These are phyloP conservation scores for Myopa testacea DNA, from an alignment of 2,888 invertebrate genomes.

Conservation along the genomic window DNA sequence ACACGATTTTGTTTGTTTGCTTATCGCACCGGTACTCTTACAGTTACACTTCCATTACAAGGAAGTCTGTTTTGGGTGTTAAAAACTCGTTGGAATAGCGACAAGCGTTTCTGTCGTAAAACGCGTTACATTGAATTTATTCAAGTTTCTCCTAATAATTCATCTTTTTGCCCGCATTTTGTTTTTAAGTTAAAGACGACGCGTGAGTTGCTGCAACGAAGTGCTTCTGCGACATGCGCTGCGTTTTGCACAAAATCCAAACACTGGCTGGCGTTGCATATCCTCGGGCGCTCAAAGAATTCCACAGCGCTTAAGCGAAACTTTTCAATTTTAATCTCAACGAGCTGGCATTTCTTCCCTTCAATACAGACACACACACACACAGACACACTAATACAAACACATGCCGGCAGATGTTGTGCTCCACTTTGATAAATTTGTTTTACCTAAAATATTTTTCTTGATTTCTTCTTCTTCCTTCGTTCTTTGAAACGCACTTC, in stretches of 20 bases:
- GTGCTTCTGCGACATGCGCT: no score
- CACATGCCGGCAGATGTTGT: background rate
- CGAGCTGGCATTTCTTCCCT: background rate
- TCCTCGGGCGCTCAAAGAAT: background rate
- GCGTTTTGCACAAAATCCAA: background rate
- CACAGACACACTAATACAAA: background rate
- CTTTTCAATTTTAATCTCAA: slow-evolving; percentile 11
- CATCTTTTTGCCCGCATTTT: background rate
- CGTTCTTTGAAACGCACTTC: background rate
- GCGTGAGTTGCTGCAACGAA: no score
- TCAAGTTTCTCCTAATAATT: background rate
- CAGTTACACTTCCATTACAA: no score
- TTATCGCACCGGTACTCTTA: no score
- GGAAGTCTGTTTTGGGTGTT: background rate
- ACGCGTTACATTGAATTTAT: background rate
- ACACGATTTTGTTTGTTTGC: background rate
- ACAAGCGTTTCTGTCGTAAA: no score
- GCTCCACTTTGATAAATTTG: background rate
- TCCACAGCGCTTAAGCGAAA: background rate
- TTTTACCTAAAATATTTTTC: background rate
- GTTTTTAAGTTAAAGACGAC: no score
- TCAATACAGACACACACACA: background rate
- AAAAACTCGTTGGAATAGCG: no score
- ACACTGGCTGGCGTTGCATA: slow-evolving; percentile 3
- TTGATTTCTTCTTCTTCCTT: background rate